These are phyloP conservation scores for Drosophila buzzatii DNA, from an alignment of 2,888 invertebrate genomes.

Conservation along the genomic window DNA sequence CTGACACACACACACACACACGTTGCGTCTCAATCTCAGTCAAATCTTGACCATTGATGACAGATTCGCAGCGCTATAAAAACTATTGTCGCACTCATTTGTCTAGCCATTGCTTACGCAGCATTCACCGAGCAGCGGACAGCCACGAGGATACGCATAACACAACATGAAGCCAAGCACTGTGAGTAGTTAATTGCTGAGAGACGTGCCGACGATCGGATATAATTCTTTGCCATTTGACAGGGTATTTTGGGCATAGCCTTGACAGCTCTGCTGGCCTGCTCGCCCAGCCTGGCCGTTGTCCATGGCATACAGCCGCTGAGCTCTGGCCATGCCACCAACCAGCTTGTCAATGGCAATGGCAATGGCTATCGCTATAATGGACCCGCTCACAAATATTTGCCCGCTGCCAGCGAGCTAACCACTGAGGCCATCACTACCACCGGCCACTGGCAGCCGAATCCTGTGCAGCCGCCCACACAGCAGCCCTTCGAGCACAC, in stretches of 20 bases:
- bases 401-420: slow-evolving; percentile 47
- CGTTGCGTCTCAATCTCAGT: not conserved
- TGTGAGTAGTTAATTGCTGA: slow-evolving; percentile 23
- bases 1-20: slow-evolving; percentile 8
- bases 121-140: slow-evolving; percentile 26
- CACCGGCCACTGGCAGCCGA: slow-evolving; percentile 53
- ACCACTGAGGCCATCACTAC: slow-evolving; percentile 36
- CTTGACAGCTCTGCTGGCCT: slow-evolving; percentile 20
- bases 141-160: not conserved
- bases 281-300: slow-evolving; percentile 41
- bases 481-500: slow-evolving; percentile 29
- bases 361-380: slow-evolving; percentile 66
- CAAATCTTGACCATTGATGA: slow-evolving; percentile 40
- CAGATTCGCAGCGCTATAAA: slow-evolving; percentile 53
- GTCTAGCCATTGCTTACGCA: slow-evolving; percentile 36
- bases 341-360: slow-evolving; percentile 9
- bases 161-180: slow-evolving; percentile 18
- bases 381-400: slow-evolving; percentile 68
- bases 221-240: not conserved
- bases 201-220: not conserved
- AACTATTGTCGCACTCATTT: slow-evolving; percentile 34
- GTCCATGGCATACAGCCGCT: slow-evolving; percentile 55
- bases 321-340: slow-evolving; percentile 5
- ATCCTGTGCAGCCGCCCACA: slow-evolving; percentile 4
- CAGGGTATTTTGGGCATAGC: slow-evolving; percentile 22